Conservation (phyloP, 2,888 invertebrate species). For the Ametastegia equiseti region DNA sequence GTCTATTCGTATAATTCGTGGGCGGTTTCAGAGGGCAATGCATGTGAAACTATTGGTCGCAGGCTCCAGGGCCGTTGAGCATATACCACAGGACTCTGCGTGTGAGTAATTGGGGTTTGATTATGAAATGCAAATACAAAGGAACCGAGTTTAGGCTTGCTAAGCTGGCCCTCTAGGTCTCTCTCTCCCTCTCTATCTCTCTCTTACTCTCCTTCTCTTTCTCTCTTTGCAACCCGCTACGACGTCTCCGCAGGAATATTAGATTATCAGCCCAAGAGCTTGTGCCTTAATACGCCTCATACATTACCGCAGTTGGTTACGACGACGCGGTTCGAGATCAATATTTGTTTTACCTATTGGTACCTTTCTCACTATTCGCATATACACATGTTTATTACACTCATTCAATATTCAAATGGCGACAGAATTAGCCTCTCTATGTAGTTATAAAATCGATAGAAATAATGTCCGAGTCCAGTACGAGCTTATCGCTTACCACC, state of each 20-base stretch:
- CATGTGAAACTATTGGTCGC: neutral
- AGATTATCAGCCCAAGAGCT: constrained; percentile 33
- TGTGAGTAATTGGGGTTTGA: constrained; percentile 41
- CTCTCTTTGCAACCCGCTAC: neutral
- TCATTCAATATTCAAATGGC: constrained; percentile 8
- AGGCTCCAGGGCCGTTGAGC: neutral
- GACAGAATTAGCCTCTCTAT: neutral
- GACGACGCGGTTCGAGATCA: neutral
- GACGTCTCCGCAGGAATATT: constrained; percentile 28
- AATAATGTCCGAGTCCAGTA: neutral
- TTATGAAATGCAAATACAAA: constrained; percentile 39
- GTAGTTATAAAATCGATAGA: constrained; percentile 11
- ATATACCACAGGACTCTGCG: neutral
- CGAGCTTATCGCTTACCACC: neutral
- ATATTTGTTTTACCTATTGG: constrained; percentile 25
- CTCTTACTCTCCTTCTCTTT: too few relatives aligned
- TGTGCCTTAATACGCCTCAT: constrained; percentile 28
- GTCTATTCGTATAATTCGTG: neutral
- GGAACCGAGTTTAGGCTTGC: constrained; percentile 35
- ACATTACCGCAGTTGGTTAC: constrained; percentile 16
- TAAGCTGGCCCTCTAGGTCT: neutral
- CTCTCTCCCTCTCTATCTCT: too few relatives aligned
- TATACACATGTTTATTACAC: neutral
- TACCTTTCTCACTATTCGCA: constrained; percentile 1
- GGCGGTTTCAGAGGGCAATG: neutral